These are phyloP conservation scores for honey bee (Apis mellifera) DNA, from an alignment of 1,140 invertebrate genomes.

Conservation along the genomic window Amel_HAv3.1 CM009931.2:2052001-2052500, in stretches of 20 bases:
- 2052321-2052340: too few species aligned
- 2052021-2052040: constrained; percentile 5
- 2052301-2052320: too few species aligned
- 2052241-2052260: too few species aligned
- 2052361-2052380: too few species aligned
- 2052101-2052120: not conserved
- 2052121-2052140: not conserved
- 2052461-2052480: too few species aligned
- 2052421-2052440: too few species aligned
- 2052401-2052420: not conserved
- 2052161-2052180: not conserved
- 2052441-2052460: too few species aligned
- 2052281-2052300: too few species aligned
- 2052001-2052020: constrained; percentile 83
- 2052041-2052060: not conserved
- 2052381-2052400: too few species aligned
- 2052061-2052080: not conserved
- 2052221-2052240: too few species aligned
- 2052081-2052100: not conserved
- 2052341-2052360: too few species aligned
- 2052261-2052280: too few species aligned
- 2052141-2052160: not conserved
- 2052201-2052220: not conserved
- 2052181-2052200: not conserved
- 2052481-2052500: not conserved